Conservation (phyloP, 2,888 invertebrate species). For the Andrena marginata region DNA sequence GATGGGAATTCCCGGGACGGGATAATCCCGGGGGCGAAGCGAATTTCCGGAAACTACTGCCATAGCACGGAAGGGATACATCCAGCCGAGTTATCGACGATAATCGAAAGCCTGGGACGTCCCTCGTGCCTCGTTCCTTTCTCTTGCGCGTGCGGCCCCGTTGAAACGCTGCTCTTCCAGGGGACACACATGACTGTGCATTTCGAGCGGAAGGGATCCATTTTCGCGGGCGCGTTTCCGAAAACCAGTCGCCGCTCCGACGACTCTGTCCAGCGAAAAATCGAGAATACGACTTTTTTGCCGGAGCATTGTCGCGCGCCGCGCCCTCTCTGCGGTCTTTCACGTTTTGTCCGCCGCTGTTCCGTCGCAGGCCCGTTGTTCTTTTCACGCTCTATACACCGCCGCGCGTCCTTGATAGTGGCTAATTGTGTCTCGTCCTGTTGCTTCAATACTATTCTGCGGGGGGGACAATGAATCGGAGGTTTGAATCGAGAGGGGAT, state of each 20-base stretch:
- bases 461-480: not conserved
- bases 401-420: not conserved
- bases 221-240: slow-evolving; percentile 56
- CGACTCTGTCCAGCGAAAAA: not conserved
- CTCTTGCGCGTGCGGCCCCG: slow-evolving; percentile 52
- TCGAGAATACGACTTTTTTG: not conserved
- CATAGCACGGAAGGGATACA: slow-evolving; percentile 70
- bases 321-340: too few species aligned
- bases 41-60: slow-evolving; percentile 73
- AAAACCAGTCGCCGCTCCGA: not conserved
- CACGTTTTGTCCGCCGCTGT: not conserved
- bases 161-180: slow-evolving; percentile 20
- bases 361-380: not conserved
- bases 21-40: slow-evolving; percentile 73
- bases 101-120: slow-evolving; percentile 73
- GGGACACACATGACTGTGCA: slow-evolving; percentile 42
- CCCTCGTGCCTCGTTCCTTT: slow-evolving; percentile 72
- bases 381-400: not conserved
- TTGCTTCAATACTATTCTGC: not conserved
- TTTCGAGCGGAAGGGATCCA: slow-evolving; percentile 49
- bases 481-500: not conserved
- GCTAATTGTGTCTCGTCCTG: not conserved
- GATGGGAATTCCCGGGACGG: slow-evolving; percentile 71
- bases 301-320: not conserved
- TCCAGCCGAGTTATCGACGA: slow-evolving; percentile 74